Base-by-base conservation (phyloP, 2,113 vertebrate genomes). In the Bubalus kerabau region DNA sequence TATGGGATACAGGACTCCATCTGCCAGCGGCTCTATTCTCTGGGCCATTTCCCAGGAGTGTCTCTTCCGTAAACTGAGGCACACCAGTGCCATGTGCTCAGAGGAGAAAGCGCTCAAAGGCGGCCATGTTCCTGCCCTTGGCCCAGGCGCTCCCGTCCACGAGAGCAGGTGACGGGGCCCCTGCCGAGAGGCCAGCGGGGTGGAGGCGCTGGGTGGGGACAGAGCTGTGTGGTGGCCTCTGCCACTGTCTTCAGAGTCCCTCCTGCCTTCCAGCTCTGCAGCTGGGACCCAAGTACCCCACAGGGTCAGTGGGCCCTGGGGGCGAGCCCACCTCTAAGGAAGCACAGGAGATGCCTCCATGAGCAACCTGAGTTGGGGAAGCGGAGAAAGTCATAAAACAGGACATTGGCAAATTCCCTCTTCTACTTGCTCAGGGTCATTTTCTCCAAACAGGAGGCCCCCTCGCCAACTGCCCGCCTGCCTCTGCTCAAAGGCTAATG, bases 401-500 rank as follows among this genome's bases (percentile, higher is more conserved):
- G 92, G 95, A 67, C 13, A 17, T 21, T 7, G 24, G n/a, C 12
- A 1, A 13, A n/a, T 23, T 17, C 46, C 46, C 23, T 67, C 56
- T 60, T 74, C 46, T 89, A 2, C 62, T 56, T n/a, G 32, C 30
- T 17, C 3, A 14, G n/a, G 74, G 57, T 19, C 4, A 7, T 3
- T 12, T 54, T 85, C 64, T 93, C 48, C 7, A 10, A 32, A 62
- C 40, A 40, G 87, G 82, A 90, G 80, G 94, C 96, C 95, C 94
- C 94, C 86, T 85, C 96, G 93, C 95, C 96, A 90, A 93, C 97
- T 96, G 97, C 96, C 92, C 91, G 84, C 92, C 96, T 88, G 98
- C 96, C 62, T 96, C 95, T 82, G 90, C 97, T 98, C 94, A 91
- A 95, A 98, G 92, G 96, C 98, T 98, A 97, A 98, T 98, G 97